These are phyloP conservation scores for Peucedramus taeniatus DNA, from an alignment of 2,113 vertebrate genomes.

Conservation along the genomic window DNA sequence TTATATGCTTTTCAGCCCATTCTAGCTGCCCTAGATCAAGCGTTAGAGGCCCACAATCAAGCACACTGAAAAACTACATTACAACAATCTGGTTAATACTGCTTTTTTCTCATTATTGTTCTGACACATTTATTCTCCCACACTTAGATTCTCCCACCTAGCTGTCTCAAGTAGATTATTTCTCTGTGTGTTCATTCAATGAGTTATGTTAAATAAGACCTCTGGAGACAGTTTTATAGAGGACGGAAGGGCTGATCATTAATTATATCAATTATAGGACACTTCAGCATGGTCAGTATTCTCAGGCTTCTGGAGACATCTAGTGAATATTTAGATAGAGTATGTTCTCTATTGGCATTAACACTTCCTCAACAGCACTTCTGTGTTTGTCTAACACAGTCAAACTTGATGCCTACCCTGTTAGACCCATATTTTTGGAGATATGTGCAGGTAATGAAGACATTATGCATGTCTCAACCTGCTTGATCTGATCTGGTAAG, in stretches of 20 bases:
- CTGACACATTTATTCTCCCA: background rate
- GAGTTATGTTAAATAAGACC: background rate
- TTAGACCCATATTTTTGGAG: background rate
- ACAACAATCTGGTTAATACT: background rate
- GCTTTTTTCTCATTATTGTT: background rate
- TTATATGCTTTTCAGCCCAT: background rate
- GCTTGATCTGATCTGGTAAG: background rate
- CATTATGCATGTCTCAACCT: background rate
- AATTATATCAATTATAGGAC: background rate
- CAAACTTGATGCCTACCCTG: background rate
- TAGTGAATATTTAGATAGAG: background rate
- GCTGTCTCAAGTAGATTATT: background rate
- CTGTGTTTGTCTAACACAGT: background rate
- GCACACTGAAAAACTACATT: background rate
- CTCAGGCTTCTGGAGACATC: background rate
- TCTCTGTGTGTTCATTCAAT: background rate
- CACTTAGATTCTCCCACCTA: background rate
- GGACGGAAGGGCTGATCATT: background rate
- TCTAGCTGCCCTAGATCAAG: background rate
- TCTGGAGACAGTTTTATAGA: background rate
- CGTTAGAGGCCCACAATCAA: background rate
- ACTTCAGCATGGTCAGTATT: background rate
- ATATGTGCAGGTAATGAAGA: background rate
- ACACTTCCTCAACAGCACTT: background rate
- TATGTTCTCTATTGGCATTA: background rate